Evolutionary conservation across 1,140 invertebrate species (phyloP).

Genomic region (Onthophagus taurus): DNA sequence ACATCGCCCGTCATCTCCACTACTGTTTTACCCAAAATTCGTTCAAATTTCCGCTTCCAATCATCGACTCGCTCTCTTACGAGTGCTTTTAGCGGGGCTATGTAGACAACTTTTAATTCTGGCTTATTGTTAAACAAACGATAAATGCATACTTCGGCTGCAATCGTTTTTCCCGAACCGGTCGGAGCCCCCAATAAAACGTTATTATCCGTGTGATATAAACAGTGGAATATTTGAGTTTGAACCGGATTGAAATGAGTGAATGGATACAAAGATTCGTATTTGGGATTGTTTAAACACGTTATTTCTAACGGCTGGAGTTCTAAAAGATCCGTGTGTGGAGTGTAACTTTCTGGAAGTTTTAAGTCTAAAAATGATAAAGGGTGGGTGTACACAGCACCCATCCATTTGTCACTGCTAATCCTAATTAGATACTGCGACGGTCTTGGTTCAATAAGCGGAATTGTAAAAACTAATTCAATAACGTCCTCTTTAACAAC

Average conservation of each 20-base stretch:
- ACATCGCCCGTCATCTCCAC: constrained; percentile 97
- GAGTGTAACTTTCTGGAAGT: constrained; percentile 84
- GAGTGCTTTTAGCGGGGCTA: constrained; percentile 95
- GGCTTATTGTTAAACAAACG: constrained; percentile 80
- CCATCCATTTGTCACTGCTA: constrained; percentile 61
- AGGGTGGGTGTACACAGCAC: constrained; percentile 38
- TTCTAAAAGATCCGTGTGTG: constrained; percentile 88
- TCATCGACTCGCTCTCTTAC: constrained; percentile 94
- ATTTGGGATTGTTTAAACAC: constrained; percentile 59
- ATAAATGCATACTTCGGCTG: constrained; percentile 96
- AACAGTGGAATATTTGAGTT: constrained; percentile 94
- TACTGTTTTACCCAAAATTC: constrained; percentile 71
- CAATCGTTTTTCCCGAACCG: constrained; percentile 97
- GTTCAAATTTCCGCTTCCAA: constrained; percentile 80
- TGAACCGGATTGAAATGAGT: constrained; percentile 98
- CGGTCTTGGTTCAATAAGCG: constrained; percentile 82
- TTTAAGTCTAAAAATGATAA: constrained; percentile 86
- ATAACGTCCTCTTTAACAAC: constrained; percentile 59
- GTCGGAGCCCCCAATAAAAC: constrained; percentile 95
- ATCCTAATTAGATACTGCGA: constrained; percentile 85
- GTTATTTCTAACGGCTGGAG: constrained; percentile 82
- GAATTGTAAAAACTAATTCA: constrained; percentile 91
- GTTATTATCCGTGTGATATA: constrained; percentile 94
- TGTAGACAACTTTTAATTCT: constrained; percentile 88
- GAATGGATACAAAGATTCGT: constrained; percentile 83